Evolutionary conservation across 2,113 vertebrate genomes (phyloP), one percentile per base, ranked within the genome.

Genomic region (Recurvirostra avosetta): DNA sequence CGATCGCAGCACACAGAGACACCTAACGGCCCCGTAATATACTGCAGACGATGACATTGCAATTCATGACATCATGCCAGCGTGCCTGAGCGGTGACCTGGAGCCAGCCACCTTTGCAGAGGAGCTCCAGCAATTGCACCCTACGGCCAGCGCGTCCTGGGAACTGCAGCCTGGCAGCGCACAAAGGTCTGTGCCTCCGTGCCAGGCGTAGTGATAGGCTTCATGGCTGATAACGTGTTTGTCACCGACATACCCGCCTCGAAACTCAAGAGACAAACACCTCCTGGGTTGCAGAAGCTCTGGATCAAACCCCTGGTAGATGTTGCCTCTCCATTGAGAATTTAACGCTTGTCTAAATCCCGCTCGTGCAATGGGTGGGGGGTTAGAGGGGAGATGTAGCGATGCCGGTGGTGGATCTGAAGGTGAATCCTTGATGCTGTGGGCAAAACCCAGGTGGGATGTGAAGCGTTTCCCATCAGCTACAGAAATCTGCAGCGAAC

Each of bases 361-460:
- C 36, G 15, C 45, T 38, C 4, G 2, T n/a, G 70, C 18, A 1
- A 17, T 1, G 34, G 8, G 8, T 9, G 29, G 41, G 40, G 1
- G 62, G 26, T 36, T 32, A 32, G 15, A 18, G 14, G 11, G 21
- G 11, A 12, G 21, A 18, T 2, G 5, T 47, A 25, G 58, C 1
- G 2, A 16, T 36, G 55, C 26, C 40, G 1, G 2, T 16, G 30
- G 52, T 65, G 61, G 47, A 26, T 29, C 53, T 41, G 53, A 43
- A 79, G 61, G 41, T 15, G 34, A 78, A 47, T 38, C 38, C 72
- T 79, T 2, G 1, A 17, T 27, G 34, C 19, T 9, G 40, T 7
- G 36, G 53, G 41, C 12, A 27, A 75, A 94, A 23, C 19, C 25
- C 38, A 25, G 15, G 22, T 40, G 55, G n/a, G 41, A 52, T 19